These are phyloP conservation scores for Pseudorectes ferrugineus DNA, from an alignment of 2,113 vertebrate species.

Conservation along the genomic window DNA sequence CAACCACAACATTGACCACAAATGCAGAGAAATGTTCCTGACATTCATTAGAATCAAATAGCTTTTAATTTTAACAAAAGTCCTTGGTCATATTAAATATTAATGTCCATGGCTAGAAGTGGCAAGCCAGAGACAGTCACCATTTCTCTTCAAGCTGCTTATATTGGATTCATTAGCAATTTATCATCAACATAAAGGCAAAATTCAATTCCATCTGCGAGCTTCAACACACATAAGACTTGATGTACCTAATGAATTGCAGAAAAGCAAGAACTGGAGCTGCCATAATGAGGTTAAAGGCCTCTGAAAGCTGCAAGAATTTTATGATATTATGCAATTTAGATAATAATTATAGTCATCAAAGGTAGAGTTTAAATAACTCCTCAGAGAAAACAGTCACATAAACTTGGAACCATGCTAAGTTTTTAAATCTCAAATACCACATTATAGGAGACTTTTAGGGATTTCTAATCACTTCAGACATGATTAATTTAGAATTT, in stretches of 20 bases:
- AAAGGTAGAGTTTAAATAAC: background rate
- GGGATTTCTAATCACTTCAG: background rate
- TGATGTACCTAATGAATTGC: background rate
- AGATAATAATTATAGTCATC: background rate
- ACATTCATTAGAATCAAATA: background rate
- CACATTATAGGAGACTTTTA: background rate
- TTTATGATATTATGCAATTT: background rate
- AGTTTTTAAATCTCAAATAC: background rate
- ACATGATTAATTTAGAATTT: background rate
- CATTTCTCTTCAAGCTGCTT: slow-evolving; percentile 12
- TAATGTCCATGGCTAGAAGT: background rate
- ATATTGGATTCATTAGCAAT: slow-evolving; percentile 31
- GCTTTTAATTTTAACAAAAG: background rate
- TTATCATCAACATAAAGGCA: background rate
- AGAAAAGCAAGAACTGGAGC: background rate
- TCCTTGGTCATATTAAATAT: background rate
- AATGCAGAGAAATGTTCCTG: background rate
- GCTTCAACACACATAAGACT: background rate
- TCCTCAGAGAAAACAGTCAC: background rate
- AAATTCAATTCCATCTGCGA: slow-evolving; percentile 27
- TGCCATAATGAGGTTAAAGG: background rate
- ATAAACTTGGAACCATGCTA: background rate
- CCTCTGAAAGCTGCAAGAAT: background rate
- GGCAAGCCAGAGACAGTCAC: background rate
- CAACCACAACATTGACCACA: background rate